phyloP scores from a whole-genome alignment of 1,140 invertebrate genomes.

The Anoplolepis gracilipes region DNA sequence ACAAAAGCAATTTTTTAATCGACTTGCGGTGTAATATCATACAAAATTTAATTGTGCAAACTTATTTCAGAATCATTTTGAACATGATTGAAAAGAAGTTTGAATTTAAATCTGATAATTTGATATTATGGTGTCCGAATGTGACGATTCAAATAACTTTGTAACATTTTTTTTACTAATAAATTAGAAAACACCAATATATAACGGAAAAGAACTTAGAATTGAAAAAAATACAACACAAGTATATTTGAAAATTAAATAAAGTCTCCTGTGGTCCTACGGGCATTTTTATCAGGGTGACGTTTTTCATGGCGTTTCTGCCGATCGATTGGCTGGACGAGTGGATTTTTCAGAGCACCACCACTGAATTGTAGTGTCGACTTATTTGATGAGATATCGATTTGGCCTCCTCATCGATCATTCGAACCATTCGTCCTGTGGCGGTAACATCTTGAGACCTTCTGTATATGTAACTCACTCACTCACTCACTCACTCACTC shows the following conservation, averaged over 20 bases:
- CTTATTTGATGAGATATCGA: slow-evolving; percentile 17
- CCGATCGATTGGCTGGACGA: slow-evolving; percentile 62
- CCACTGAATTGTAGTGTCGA: not conserved
- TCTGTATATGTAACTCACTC: slow-evolving; percentile 26
- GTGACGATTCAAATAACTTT: not conserved
- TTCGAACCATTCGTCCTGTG: slow-evolving; percentile 37
- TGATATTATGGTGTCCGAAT: not conserved
- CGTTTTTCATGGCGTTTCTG: slow-evolving; percentile 56
- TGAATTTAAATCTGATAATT: not conserved
- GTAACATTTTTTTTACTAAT: slow-evolving; percentile 13
- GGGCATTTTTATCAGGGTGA: slow-evolving; percentile 53
- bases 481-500: too few relatives aligned
- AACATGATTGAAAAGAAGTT: not conserved
- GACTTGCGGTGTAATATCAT: not conserved
- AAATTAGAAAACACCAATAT: not conserved
- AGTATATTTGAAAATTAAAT: not conserved
- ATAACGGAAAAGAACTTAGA: not conserved
- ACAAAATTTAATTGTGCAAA: slow-evolving; percentile 7
- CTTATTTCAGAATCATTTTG: not conserved
- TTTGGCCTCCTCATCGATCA: slow-evolving; percentile 42
- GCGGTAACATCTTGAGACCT: slow-evolving; percentile 31
- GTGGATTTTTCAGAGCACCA: slow-evolving; percentile 13
- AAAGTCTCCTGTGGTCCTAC: not conserved
- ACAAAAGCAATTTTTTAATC: not conserved
- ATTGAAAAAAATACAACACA: not conserved